Conservation (phyloP, 30 jellyfish, hydroid and myxozoan species). For the Aurelia sp. region DNA sequence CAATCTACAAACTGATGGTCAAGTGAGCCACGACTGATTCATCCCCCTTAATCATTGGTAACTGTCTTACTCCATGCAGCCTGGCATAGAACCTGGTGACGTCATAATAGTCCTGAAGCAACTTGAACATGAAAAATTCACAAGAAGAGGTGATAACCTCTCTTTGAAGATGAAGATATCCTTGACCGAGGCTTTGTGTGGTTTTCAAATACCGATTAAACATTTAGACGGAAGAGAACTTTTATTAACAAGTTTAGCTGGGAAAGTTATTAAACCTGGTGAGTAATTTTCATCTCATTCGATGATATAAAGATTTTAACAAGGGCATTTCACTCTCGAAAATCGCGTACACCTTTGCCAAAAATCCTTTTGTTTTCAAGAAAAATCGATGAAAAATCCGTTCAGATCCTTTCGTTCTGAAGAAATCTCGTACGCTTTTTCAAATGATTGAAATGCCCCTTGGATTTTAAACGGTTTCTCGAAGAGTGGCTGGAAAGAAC, state of each 20-base stretch:
- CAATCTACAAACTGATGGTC: too few relatives aligned
- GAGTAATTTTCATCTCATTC: background rate
- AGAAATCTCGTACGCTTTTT: too few relatives aligned
- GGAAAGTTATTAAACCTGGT: constrained; percentile 98
- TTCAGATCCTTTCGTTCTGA: too few relatives aligned
- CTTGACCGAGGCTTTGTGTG: constrained; percentile 94
- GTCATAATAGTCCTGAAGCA: constrained; percentile 90
- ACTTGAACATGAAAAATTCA: constrained; percentile 75
- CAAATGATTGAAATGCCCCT: too few relatives aligned
- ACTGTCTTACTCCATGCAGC: constrained; percentile 40
- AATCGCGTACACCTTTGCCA: too few relatives aligned
- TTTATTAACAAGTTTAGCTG: constrained; percentile 76
- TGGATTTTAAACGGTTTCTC: too few relatives aligned
- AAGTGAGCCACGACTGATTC: too few relatives aligned
- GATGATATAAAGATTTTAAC: background rate
- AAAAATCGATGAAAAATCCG: too few relatives aligned
- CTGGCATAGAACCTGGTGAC: constrained; percentile 98
- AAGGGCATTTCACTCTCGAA: too few relatives aligned
- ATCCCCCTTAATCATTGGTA: too few relatives aligned
- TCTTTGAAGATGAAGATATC: constrained; percentile 81
- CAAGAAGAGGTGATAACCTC: constrained; percentile 90
- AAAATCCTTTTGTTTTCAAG: too few relatives aligned
- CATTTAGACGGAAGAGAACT: constrained; percentile 96
- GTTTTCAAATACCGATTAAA: constrained; percentile 92
- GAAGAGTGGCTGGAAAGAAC: too few relatives aligned